Percentiles rank a stretch among this genome's conserved stretches.
Conservation (phyloP, 2,888 invertebrate genomes). For the Sicus ferrugineus region DNA sequence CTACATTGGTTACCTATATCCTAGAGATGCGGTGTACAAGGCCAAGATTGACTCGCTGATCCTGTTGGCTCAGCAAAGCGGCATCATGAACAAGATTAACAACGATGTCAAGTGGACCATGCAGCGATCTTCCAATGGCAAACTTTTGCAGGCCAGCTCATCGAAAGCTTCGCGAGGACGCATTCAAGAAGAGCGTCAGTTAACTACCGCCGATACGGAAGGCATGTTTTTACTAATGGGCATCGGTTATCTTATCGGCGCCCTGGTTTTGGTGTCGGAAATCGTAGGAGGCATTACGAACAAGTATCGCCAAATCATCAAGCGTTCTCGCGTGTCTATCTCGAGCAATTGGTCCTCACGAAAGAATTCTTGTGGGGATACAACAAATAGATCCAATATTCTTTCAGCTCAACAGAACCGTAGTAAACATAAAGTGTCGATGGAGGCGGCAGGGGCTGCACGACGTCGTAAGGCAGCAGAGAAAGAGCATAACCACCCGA, state of each 20-base stretch:
- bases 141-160: constrained; percentile 70
- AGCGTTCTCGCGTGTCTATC: constrained; percentile 48
- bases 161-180: constrained; percentile 63
- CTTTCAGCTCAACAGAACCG: constrained; percentile 43
- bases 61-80: constrained; percentile 72
- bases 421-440: constrained; percentile 45
- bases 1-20: constrained; percentile 73
- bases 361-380: constrained; percentile 42
- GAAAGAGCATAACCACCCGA: constrained; percentile 33
- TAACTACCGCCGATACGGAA: constrained; percentile 82
- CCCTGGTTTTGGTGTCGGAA: constrained; percentile 72
- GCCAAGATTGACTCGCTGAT: constrained; percentile 71
- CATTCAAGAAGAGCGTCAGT: constrained; percentile 73
- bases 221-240: constrained; percentile 81
- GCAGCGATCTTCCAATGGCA: constrained; percentile 71
- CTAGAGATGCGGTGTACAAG: constrained; percentile 72
- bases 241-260: constrained; percentile 74
- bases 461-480: constrained; percentile 43
- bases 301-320: constrained; percentile 66
- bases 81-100: constrained; percentile 72
- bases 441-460: constrained; percentile 35
- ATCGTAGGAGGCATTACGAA: constrained; percentile 75
- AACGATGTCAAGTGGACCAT: constrained; percentile 78
- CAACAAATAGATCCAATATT: constrained; percentile 18
- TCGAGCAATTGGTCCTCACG: constrained; percentile 54